Percentiles rank a stretch among this genome's conserved stretches.
Conservation (phyloP, 2,797 vertebrate genomes). For the Basileuterus tristriatus region DNA sequence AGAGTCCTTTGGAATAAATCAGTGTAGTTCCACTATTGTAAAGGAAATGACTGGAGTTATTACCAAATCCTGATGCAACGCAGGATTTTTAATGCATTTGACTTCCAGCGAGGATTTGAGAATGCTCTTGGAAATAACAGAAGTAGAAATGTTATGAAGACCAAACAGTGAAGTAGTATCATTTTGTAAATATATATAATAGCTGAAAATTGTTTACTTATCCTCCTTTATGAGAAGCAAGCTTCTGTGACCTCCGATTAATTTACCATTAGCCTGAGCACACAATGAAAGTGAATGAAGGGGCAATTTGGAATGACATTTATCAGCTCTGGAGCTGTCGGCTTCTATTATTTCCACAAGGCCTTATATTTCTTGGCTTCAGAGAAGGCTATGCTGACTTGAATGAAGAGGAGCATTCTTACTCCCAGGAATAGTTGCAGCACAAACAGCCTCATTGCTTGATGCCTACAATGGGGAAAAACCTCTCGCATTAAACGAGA, state of each 20-base stretch:
- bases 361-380: conserved; percentile 60
- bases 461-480: background rate
- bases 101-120: conserved; percentile 25
- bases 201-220: conserved; percentile 65
- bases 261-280: conserved; percentile 62
- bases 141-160: conserved; percentile 54
- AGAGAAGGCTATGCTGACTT: conserved; percentile 48
- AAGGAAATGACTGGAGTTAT: background rate
- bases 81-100: conserved; percentile 18
- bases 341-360: conserved; percentile 67
- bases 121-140: conserved; percentile 21
- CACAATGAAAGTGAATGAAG: conserved; percentile 57
- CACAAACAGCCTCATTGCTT: background rate
- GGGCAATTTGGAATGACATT: conserved; percentile 71
- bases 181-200: conserved; percentile 55
- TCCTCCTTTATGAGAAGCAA: conserved; percentile 26
- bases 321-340: conserved; percentile 67
- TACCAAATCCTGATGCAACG: background rate
- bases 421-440: background rate
- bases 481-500: rapidly evolving
- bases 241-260: conserved; percentile 53
- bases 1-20: background rate
- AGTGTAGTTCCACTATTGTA: background rate
- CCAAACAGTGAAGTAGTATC: conserved; percentile 46
- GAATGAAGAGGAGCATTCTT: conserved; percentile 51